phyloP scores from a whole-genome alignment of 2,888 invertebrate species.

The Prosopocoilus inquinatus region DNA sequence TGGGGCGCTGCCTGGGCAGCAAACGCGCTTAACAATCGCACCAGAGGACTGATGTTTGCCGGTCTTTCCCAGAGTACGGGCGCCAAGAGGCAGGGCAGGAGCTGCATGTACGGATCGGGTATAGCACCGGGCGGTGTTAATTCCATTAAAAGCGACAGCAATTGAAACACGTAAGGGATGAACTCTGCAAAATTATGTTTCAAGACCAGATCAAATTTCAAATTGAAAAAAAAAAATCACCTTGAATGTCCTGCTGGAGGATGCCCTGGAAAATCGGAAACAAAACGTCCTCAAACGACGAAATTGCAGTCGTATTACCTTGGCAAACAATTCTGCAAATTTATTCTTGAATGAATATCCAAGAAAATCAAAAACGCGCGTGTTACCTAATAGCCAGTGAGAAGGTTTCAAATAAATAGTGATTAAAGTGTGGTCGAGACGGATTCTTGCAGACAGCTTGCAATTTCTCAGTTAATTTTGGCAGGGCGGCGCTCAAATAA shows the following conservation, averaged over 20 bases:
- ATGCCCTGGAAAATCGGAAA: constrained; percentile 96
- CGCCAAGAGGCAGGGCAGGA: constrained; percentile 86
- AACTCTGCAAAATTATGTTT: constrained; percentile 70
- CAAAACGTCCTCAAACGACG: constrained; percentile 85
- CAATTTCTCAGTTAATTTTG: constrained; percentile 82
- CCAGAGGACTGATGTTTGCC: constrained; percentile 92
- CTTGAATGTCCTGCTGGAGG: constrained; percentile 89
- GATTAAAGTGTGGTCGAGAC: constrained; percentile 96
- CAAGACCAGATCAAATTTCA: not conserved
- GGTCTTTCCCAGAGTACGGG: constrained; percentile 92
- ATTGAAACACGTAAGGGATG: constrained; percentile 98
- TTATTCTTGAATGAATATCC: constrained; percentile 11
- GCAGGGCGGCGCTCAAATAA: constrained; percentile 75
- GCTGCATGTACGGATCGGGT: constrained; percentile 82
- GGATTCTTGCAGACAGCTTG: constrained; percentile 87
- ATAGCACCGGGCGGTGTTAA: constrained; percentile 55
- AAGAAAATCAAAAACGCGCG: not conserved
- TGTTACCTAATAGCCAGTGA: constrained; percentile 82
- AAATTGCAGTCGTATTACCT: constrained; percentile 73
- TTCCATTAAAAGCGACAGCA: constrained; percentile 88
- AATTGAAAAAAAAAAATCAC: constrained; percentile 53
- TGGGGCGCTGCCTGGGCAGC: constrained; percentile 70
- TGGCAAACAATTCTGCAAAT: constrained; percentile 76
- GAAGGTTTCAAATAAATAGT: constrained; percentile 95
- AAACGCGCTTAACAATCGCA: constrained; percentile 86